These are phyloP conservation scores for Lithosia quadra DNA, from an alignment of 2,888 invertebrate genomes.

Conservation along the genomic window DNA sequence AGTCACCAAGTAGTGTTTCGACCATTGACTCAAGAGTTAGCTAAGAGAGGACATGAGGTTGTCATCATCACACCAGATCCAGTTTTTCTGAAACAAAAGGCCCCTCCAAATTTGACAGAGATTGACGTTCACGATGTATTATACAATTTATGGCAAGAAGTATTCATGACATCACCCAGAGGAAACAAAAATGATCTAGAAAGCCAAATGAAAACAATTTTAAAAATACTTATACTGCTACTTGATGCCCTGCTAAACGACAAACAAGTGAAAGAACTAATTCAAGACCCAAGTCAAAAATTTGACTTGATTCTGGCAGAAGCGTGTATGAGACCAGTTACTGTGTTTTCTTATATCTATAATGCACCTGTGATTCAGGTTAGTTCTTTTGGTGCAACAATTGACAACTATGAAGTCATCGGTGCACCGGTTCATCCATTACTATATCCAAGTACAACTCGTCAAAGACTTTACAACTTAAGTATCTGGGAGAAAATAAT, in stretches of 20 bases:
- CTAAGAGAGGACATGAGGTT: slow-evolving; percentile 71
- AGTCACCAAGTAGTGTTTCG: slow-evolving; percentile 54
- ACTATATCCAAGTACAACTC: slow-evolving; percentile 46
- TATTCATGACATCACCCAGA: slow-evolving; percentile 16
- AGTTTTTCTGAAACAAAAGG: slow-evolving; percentile 44
- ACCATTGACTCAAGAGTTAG: slow-evolving; percentile 64
- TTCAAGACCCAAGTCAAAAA: slow-evolving; percentile 19
- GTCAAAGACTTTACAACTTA: slow-evolving; percentile 43
- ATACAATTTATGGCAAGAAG: slow-evolving; percentile 45
- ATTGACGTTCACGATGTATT: slow-evolving; percentile 65
- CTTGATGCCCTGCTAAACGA: slow-evolving; percentile 14
- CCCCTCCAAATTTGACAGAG: slow-evolving; percentile 65
- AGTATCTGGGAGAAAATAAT: slow-evolving; percentile 51
- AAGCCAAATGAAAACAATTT: neutral
- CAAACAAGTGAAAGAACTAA: slow-evolving; percentile 15
- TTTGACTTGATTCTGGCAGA: slow-evolving; percentile 60
- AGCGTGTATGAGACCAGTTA: slow-evolving; percentile 45
- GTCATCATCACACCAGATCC: slow-evolving; percentile 70
- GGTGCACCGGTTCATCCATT: slow-evolving; percentile 58
- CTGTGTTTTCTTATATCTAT: slow-evolving; percentile 53
- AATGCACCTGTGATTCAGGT: slow-evolving; percentile 63
- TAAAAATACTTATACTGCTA: neutral
- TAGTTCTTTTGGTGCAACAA: slow-evolving; percentile 54
- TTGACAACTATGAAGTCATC: slow-evolving; percentile 36
- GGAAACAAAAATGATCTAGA: slow-evolving; percentile 24